Evolutionary conservation across 2,113 vertebrate species (phyloP).

Genomic region (Carassius gibelio): DNA sequence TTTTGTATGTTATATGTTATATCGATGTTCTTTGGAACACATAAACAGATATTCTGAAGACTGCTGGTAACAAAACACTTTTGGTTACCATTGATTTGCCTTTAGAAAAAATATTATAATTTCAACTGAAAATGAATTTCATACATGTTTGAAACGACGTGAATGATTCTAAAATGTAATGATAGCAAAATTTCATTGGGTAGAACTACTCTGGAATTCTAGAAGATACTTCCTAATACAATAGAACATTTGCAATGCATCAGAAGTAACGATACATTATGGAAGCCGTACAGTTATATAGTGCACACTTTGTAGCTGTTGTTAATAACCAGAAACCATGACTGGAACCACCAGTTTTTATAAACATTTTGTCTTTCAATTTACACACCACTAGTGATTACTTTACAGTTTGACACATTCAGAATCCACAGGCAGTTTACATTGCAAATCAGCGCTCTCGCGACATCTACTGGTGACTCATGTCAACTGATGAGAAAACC

Average conservation of each 20-base stretch:
- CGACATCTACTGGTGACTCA: slow-evolving; percentile 39
- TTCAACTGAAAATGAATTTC: neutral
- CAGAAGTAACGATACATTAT: neutral
- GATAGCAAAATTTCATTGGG: neutral
- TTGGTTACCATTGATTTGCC: neutral
- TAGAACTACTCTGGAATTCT: neutral
- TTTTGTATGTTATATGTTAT: too few relatives aligned
- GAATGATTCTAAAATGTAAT: neutral
- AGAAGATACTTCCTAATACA: neutral
- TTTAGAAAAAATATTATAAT: neutral
- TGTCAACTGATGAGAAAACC: neutral
- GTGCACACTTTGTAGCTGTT: neutral
- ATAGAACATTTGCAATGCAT: neutral
- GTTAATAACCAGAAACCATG: neutral
- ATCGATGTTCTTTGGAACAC: neutral
- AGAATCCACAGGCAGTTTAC: neutral
- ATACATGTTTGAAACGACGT: neutral
- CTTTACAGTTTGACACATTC: neutral
- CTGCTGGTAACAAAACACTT: neutral
- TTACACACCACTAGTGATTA: neutral
- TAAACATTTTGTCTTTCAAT: neutral
- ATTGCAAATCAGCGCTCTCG: neutral
- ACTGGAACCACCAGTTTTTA: neutral
- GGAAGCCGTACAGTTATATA: neutral
- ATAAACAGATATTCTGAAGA: neutral